Base-by-base conservation (phyloP, 2,113 vertebrate species). In the Hippolais icterina region DNA sequence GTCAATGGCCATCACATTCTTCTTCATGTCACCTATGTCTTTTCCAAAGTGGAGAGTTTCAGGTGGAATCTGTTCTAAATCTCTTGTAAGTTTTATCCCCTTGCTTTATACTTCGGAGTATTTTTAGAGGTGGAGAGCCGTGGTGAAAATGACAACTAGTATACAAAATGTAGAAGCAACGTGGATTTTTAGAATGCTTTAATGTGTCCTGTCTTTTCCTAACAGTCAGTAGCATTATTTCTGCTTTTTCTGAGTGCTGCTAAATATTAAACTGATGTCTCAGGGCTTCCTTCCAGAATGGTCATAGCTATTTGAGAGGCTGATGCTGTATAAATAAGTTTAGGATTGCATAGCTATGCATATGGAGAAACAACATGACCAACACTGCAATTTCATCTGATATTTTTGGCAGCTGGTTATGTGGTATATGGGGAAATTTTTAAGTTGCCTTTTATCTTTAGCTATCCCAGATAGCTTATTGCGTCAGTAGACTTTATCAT, bases 371-470 rank as follows among this genome's bases (percentile, higher is more conserved):
- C 19, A 84, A 41, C 17, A 76, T 69, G 70, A 79, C 65, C 31
- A 83, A 24, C 18, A 17, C 49, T 76, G 53, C 42, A 53, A 46
- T 85, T 85, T 85, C 14, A 29, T 82, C 64, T 76, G 75, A 9
- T 85, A 49, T 93, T 95, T 94, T 92, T 93, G 53, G 63, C 82
- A 87, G 65, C 78, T 90, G 18, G 12, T 87, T 61, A 4, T 52
- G 42, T 88, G 63, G 22, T 47, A 1, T 50, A 22, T 22, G 70
- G 56, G 56, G 78, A 84, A 59, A 54, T 65, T 50, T 83, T 65
- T 39, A 53, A 80, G 16, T 59, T 95, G 65, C 52, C 24, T 93
- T 93, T 92, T 64, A 77, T 88, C 63, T 92, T 93, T 50, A 88
- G 75, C 59, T 61, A 39, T 83, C n/a, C 41, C 27, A 69, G 28